These are phyloP conservation scores for Poecilia gillii DNA, from an alignment of 2,797 vertebrate species.

Conservation along the genomic window DNA sequence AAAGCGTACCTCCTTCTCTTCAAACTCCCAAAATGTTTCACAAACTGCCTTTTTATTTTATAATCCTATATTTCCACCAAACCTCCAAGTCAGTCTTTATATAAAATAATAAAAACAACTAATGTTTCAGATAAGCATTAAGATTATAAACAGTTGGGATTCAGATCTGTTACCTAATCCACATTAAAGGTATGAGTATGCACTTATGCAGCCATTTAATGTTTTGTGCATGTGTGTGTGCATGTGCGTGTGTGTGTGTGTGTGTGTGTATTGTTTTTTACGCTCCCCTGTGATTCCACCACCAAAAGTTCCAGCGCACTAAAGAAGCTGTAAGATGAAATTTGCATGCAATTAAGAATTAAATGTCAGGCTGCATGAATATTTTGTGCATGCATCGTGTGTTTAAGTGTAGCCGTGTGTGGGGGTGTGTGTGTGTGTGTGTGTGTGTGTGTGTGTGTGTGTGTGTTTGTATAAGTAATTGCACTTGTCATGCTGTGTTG, in stretches of 20 bases:
- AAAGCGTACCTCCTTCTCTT: neutral
- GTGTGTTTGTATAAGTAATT: neutral
- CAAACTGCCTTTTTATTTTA: neutral
- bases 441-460: neutral
- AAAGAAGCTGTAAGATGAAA: constrained; percentile 6
- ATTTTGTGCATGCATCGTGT: constrained; percentile 1
- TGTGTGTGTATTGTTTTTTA: neutral
- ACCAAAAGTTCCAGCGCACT: constrained; percentile 6
- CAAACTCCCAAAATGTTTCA: neutral
- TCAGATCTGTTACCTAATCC: neutral
- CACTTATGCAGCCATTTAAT: neutral
- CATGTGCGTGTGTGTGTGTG: neutral
- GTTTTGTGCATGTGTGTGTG: neutral
- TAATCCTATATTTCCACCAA: neutral
- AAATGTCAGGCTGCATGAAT: constrained; percentile 20
- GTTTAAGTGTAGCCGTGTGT: neutral
- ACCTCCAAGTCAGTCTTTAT: neutral
- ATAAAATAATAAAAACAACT: neutral
- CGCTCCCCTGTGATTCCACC: neutral
- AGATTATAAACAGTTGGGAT: neutral
- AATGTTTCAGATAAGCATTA: constrained; percentile 12
- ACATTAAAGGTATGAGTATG: neutral
- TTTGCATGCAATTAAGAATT: constrained; percentile 44
- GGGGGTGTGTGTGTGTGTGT: neutral
- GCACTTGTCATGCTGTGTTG: constrained; percentile 1